Conservation (phyloP, 2,113 vertebrate genomes). For the Nettapus auritus region DNA sequence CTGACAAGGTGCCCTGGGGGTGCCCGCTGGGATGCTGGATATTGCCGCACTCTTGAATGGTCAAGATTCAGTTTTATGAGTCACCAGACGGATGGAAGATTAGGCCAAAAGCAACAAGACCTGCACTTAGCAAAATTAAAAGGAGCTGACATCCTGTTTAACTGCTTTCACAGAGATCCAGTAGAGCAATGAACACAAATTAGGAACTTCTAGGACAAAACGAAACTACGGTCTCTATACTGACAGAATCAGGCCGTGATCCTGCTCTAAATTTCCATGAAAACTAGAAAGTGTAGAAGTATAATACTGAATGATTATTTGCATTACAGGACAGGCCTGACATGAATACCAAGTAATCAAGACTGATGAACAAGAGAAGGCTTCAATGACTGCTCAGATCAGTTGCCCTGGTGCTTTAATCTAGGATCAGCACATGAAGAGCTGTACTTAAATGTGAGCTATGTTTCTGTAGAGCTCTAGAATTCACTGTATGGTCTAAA, state of each 20-base stretch:
- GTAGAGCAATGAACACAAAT: neutral
- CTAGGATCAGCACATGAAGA: neutral
- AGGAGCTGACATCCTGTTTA: constrained; percentile 47
- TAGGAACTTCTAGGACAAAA: constrained; percentile 31
- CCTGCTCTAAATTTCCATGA: neutral
- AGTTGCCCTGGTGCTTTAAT: neutral
- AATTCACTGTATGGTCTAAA: neutral
- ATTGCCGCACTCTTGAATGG: constrained; percentile 3
- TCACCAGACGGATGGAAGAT: constrained; percentile 6
- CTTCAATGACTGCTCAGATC: neutral
- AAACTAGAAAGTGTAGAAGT: neutral
- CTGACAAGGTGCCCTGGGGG: constrained; percentile 29
- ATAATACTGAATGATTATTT: neutral
- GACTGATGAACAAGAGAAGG: neutral
- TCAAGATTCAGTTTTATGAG: constrained; percentile 43
- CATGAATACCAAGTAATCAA: neutral
- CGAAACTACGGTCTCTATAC: neutral
- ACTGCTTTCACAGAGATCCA: neutral
- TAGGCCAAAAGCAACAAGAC: neutral
- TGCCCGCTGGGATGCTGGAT: neutral
- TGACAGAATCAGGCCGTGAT: constrained; percentile 45
- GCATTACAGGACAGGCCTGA: neutral
- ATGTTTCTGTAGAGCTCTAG: neutral
- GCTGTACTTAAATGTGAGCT: neutral
- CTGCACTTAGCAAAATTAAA: constrained; percentile 31